Evolutionary conservation across 2,888 invertebrate species (phyloP).

Genomic region (Leptopilina drosophilae): DNA sequence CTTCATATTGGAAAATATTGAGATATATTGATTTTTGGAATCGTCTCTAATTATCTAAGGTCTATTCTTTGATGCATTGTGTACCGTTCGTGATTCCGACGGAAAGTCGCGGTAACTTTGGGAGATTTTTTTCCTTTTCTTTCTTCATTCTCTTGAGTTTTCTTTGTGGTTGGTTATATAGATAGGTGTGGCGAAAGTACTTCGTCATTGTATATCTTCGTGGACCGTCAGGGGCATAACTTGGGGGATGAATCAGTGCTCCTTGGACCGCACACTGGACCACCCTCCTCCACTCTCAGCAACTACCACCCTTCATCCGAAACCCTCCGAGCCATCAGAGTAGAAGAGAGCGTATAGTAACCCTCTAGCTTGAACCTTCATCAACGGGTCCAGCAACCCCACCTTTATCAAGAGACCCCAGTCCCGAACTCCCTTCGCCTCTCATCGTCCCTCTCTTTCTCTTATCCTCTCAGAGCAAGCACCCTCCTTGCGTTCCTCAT

Average conservation of each 20-base stretch:
- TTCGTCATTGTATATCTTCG: conserved; percentile 71
- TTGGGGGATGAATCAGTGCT: conserved; percentile 75
- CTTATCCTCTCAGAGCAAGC: conserved; percentile 45
- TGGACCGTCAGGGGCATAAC: conserved; percentile 71
- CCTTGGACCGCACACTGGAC: conserved; percentile 74
- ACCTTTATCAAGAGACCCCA: conserved; percentile 74
- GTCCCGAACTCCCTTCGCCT: conserved; percentile 60
- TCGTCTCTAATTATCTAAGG: background rate
- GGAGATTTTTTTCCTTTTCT: conserved; percentile 3
- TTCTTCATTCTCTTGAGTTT: background rate
- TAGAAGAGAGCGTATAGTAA: conserved; percentile 73
- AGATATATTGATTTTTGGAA: background rate
- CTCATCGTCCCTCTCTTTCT: conserved; percentile 54
- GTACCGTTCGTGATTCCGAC: background rate
- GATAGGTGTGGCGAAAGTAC: conserved; percentile 63
- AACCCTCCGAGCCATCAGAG: conserved; percentile 70
- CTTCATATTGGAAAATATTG: background rate
- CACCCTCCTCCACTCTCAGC: conserved; percentile 50
- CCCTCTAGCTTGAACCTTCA: conserved; percentile 76
- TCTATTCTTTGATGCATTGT: background rate
- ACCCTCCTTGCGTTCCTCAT: conserved; percentile 21
- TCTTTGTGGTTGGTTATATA: conserved; percentile 2
- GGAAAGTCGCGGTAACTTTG: conserved; percentile 23
- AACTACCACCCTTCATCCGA: conserved; percentile 49
- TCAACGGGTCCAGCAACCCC: conserved; percentile 75